These are phyloP conservation scores for Burhinus bistriatus DNA, from an alignment of 2,113 vertebrate genomes.

Conservation along the genomic window DNA sequence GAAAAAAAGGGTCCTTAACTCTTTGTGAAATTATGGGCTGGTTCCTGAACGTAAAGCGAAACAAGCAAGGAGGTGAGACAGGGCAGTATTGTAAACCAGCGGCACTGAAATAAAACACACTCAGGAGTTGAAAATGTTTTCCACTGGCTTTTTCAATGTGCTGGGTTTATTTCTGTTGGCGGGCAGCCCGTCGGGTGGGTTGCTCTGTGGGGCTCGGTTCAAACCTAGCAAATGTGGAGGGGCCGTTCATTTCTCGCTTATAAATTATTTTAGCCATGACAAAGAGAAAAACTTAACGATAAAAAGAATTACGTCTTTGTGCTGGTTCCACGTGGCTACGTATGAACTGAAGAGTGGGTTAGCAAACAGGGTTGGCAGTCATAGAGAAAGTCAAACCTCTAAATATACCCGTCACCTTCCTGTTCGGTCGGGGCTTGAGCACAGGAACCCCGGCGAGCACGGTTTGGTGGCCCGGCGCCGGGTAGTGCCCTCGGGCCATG, in stretches of 20 bases:
- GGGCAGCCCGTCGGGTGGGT: too few species aligned
- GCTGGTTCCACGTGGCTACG: rapidly evolving
- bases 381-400: background rate
- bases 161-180: background rate
- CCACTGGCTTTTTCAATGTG: rapidly evolving
- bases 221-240: rapidly evolving
- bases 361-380: background rate
- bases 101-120: background rate
- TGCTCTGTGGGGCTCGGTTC: background rate
- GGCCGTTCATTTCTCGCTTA: rapidly evolving
- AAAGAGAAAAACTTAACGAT: background rate
- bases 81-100: background rate
- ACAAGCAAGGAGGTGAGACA: background rate
- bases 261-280: rapidly evolving
- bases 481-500: background rate
- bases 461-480: background rate
- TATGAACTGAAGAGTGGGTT: background rate
- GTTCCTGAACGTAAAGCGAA: background rate
- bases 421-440: background rate
- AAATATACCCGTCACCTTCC: background rate
- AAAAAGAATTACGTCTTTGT: rapidly evolving
- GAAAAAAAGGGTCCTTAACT: rapidly evolving
- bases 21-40: background rate
- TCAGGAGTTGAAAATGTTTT: background rate
- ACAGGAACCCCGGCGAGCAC: rapidly evolving